A percentile compares a stretch with the other conserved stretches of the same genome.
phyloP scores from a whole-genome alignment of 2,888 invertebrate genomes.

The Sarcophaga rosellei region DNA sequence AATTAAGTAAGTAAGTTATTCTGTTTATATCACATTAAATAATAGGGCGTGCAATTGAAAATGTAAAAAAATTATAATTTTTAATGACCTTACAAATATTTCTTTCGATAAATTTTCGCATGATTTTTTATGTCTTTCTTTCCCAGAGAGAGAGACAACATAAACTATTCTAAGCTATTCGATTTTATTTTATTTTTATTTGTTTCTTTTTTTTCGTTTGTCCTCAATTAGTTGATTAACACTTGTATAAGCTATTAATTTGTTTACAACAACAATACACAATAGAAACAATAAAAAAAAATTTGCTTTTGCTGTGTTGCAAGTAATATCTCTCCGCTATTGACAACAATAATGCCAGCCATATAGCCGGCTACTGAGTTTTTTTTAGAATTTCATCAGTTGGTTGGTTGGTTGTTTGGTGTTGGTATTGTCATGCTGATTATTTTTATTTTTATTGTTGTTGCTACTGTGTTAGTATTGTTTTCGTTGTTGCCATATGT shows the following conservation, averaged over 20 bases:
- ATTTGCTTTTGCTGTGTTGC: constrained; percentile 13
- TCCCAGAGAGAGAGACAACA: background rate
- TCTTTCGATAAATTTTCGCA: background rate
- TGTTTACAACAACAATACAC: background rate
- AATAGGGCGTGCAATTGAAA: too few species aligned
- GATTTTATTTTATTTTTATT: background rate
- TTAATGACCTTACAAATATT: too few species aligned
- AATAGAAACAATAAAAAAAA: constrained; percentile 9
- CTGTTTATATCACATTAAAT: too few species aligned
- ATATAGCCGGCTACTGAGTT: constrained; percentile 32
- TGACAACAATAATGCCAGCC: background rate
- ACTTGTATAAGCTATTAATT: constrained; percentile 40
- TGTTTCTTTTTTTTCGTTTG: constrained; percentile 52
- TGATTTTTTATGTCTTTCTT: background rate
- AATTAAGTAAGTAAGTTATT: too few species aligned
- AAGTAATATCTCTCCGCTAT: background rate
- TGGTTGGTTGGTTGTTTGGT: background rate
- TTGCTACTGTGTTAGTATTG: background rate
- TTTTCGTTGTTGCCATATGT: constrained; percentile 50
- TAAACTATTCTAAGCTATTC: background rate
- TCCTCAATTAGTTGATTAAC: constrained; percentile 55
- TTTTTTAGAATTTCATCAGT: background rate
- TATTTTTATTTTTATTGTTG: constrained; percentile 29
- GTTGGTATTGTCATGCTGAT: background rate
- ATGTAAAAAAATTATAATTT: too few species aligned